Base-by-base conservation (phyloP, 2,888 invertebrate genomes). In the Herminia tarsipennalis region DNA sequence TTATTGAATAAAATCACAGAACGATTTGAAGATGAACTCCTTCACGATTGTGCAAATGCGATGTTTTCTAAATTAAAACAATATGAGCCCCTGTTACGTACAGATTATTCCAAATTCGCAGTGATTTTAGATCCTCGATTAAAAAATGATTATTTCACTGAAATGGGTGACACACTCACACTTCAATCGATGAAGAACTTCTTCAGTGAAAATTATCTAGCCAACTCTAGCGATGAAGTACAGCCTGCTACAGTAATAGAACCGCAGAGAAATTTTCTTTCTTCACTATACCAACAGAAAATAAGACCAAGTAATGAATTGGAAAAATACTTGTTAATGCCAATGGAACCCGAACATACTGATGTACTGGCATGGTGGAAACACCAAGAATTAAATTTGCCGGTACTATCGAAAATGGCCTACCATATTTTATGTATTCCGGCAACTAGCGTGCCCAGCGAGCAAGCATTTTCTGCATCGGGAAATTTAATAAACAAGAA, bases 11-110 rank as follows among this genome's bases (percentile, higher is more conserved):
- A 16, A 4, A 9, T n/a, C 17, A 8, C 9, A 25, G 10, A 25
- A 25, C 10, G 25, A 25, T 10, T 9, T 25, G 25, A 25, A 10
- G 9, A 25, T 25, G 25, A 21, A 21, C 25, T 35, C 29, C 8
- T 29, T 25, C 13, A 35, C 52, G 43, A 50, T 50, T 56, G 34
- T 40, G 49, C 52, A 59, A 35, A 24, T 40, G 17, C 44, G 50
- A 47, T 10, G 25, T 25, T 25, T 25, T 25, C 25, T 25, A 42
- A 32, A 14, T 21, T 21, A 18, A 18, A 18, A 18, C 20, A 18
- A 18, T 18, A 18, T 18, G 20, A 18, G 4, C 20, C 20, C 5
- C 20, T 5, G 20, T 18, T 18, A 18, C 20, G 20, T 18, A 18
- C 20, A 18, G 5, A 18, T 18, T 18, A 18, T 18, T 18, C 20